Percentiles rank a stretch among this genome's conserved stretches.
Conservation (phyloP, 2,888 invertebrate genomes). For the Trypoxylon attenuatum region DNA sequence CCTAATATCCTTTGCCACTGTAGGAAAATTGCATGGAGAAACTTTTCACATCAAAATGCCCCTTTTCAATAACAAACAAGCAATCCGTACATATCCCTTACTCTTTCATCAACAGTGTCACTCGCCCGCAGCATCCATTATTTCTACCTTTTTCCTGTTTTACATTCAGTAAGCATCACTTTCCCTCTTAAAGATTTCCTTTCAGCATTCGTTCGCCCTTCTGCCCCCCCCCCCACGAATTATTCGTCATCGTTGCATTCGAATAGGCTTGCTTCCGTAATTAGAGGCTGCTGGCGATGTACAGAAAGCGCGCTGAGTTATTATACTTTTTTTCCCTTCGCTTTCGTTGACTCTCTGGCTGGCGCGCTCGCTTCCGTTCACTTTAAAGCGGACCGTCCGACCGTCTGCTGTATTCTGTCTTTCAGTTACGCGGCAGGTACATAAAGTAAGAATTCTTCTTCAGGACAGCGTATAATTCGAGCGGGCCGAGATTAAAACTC, state of each 20-base stretch:
- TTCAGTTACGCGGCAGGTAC: conserved; percentile 5
- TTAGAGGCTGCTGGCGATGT: conserved; percentile 2
- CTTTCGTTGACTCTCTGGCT: background rate
- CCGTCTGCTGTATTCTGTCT: background rate
- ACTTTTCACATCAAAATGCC: no score
- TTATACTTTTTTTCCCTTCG: background rate
- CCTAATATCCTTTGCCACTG: no score
- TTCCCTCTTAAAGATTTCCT: background rate
- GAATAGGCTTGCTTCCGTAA: conserved; percentile 13
- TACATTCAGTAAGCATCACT: no score
- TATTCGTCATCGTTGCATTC: conserved; percentile 9
- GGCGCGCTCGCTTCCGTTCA: background rate
- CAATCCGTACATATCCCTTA: no score
- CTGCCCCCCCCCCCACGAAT: conserved; percentile 7
- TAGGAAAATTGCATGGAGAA: no score
- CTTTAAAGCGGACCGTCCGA: conserved; percentile 10
- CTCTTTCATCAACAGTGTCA: no score
- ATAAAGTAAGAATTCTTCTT: conserved; percentile 12
- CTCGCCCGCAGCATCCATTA: no score
- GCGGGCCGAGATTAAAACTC: conserved; percentile 31
- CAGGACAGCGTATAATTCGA: conserved; percentile 20
- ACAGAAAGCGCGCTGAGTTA: background rate
- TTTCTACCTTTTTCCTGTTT: no score
- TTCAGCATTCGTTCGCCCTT: background rate
- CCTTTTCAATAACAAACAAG: no score